Evolutionary conservation across 2,888 invertebrate genomes (phyloP).

Genomic region (Phlogophora meticulosa): DNA sequence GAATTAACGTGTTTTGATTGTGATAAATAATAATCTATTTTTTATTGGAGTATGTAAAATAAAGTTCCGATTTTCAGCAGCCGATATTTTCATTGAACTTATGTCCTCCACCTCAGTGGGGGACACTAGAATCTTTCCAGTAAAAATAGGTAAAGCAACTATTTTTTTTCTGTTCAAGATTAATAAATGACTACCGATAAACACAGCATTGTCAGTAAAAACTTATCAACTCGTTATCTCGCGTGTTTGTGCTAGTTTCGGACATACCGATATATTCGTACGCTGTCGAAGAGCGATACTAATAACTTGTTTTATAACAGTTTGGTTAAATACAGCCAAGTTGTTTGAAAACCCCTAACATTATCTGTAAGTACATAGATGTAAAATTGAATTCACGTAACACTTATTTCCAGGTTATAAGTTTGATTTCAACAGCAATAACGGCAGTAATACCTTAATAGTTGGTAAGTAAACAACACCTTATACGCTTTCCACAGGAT

Average conservation of each 20-base stretch:
- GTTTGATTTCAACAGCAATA: constrained; percentile 4
- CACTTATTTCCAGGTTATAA: neutral
- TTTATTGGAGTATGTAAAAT: neutral
- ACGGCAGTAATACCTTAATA: neutral
- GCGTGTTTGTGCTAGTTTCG: constrained; percentile 30
- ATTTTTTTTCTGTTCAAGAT: neutral
- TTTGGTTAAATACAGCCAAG: neutral
- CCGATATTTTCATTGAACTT: neutral
- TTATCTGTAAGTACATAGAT: neutral
- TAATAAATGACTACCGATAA: constrained; percentile 30
- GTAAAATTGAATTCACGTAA: neutral
- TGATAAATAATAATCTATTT: neutral
- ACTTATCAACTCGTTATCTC: constrained; percentile 47
- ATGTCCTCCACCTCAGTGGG: neutral
- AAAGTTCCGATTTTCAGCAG: neutral
- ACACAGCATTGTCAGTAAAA: neutral
- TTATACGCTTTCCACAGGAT: constrained; percentile 13
- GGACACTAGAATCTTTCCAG: neutral
- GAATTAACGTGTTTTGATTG: constrained; percentile 36
- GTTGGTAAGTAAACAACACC: too few species aligned
- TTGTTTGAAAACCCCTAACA: neutral
- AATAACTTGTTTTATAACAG: constrained; percentile 1
- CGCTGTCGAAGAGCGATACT: constrained; percentile 1
- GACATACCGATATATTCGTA: constrained; percentile 12
- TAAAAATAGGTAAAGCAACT: neutral